Evolutionary conservation across 2,797 vertebrate genomes (phyloP).

Genomic region (Hippoglossus hippoglossus): DNA sequence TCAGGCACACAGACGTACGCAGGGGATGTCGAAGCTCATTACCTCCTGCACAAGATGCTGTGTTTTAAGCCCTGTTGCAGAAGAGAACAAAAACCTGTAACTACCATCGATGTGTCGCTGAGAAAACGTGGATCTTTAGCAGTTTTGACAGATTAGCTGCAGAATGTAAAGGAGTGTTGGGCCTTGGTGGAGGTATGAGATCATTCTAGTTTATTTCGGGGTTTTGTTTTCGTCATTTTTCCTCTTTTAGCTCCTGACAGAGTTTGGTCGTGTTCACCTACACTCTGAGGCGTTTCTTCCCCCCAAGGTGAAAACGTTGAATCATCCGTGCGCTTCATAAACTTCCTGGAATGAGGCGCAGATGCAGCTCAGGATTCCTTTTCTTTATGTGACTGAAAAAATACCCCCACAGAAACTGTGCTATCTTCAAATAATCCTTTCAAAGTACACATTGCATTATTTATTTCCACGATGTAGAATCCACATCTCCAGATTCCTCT

Average conservation of each 20-base stretch:
- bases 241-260: no score
- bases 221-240: background rate
- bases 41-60: no score
- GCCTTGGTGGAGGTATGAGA: no score
- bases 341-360: conserved; percentile 1
- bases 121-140: no score
- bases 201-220: background rate
- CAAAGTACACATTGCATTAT: conserved; percentile 46
- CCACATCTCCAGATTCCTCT: conserved; percentile 18
- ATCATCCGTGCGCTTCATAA: conserved; percentile 17
- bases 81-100: no score
- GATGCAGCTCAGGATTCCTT: conserved; percentile 2
- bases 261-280: background rate
- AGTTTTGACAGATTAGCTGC: no score
- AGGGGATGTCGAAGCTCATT: no score
- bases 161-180: no score
- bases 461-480: conserved; percentile 41
- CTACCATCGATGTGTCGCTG: no score
- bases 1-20: background rate
- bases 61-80: no score
- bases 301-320: background rate
- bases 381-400: background rate
- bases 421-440: conserved; percentile 14
- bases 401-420: background rate
- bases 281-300: background rate